Percentiles rank a stretch among this genome's conserved stretches.
phyloP scores from a whole-genome alignment of 2,797 vertebrate species.

The Phataginus tricuspis region DNA sequence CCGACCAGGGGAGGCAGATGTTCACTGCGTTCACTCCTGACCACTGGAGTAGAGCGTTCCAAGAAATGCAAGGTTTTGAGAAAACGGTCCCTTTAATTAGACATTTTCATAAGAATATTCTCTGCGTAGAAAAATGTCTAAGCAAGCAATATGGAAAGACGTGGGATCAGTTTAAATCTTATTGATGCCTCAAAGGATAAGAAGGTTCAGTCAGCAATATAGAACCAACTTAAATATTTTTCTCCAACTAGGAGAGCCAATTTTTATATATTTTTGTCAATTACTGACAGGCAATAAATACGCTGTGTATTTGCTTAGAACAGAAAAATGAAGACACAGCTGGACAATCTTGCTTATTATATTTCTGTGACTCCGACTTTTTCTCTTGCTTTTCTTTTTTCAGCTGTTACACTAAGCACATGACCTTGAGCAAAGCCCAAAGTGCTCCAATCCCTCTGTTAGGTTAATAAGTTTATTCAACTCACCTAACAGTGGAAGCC shows the following conservation, averaged over 20 bases:
- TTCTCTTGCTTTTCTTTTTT: neutral
- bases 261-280: conserved; percentile 14
- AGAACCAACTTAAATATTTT: neutral
- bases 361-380: neutral
- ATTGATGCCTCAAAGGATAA: neutral
- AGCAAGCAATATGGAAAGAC: neutral
- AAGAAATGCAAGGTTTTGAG: neutral
- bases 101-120: conserved; percentile 18
- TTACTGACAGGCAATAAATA: neutral
- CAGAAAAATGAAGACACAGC: neutral
- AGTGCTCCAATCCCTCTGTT: neutral
- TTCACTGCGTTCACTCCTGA: neutral
- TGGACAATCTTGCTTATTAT: neutral
- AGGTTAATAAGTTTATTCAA: neutral
- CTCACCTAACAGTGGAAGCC: neutral
- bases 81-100: neutral
- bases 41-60: neutral
- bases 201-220: neutral
- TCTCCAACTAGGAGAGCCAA: neutral
- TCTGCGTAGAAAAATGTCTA: conserved; percentile 7
- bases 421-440: neutral
- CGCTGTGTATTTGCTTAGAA: conserved; percentile 1
- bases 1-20: neutral
- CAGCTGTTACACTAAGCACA: neutral
- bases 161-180: neutral